Conservation (phyloP, 2,797 vertebrate species). For the Euphonia xanthogaster region DNA sequence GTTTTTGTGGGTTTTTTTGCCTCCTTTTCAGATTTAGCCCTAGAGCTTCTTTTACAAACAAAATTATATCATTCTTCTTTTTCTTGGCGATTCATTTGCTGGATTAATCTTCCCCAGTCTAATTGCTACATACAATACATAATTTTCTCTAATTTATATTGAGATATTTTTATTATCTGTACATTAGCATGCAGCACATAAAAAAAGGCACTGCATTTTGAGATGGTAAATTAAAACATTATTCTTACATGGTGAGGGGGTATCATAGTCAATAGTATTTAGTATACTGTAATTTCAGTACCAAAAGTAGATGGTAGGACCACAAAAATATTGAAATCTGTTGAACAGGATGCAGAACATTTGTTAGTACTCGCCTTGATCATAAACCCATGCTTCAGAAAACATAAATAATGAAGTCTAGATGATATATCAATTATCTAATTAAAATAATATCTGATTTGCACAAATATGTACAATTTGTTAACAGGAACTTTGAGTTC, state of each 20-base stretch:
- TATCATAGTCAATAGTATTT: not conserved
- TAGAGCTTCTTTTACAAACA: not conserved
- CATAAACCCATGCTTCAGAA: not conserved
- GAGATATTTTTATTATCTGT: not conserved
- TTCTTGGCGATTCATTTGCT: not conserved
- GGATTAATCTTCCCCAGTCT: not conserved
- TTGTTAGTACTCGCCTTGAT: not conserved
- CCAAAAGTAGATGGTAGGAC: not conserved
- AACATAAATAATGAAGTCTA: not conserved
- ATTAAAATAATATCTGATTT: not conserved
- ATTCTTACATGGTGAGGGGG: not conserved
- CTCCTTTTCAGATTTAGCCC: not conserved
- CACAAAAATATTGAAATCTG: not conserved
- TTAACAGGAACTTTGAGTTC: not conserved
- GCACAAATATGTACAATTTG: not conserved
- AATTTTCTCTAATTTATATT: not conserved
- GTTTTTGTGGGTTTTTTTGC: not conserved
- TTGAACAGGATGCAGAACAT: not conserved
- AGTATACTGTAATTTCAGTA: not conserved
- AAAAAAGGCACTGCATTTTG: not conserved
- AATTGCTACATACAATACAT: not conserved
- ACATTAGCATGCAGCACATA: not conserved
- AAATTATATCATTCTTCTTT: not conserved
- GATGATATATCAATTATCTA: not conserved
- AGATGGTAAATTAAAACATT: not conserved